A percentile compares a stretch with the other conserved stretches of the same genome.
phyloP scores from a whole-genome alignment of 2,888 invertebrate species.

The Chaitophorus viminalis region DNA sequence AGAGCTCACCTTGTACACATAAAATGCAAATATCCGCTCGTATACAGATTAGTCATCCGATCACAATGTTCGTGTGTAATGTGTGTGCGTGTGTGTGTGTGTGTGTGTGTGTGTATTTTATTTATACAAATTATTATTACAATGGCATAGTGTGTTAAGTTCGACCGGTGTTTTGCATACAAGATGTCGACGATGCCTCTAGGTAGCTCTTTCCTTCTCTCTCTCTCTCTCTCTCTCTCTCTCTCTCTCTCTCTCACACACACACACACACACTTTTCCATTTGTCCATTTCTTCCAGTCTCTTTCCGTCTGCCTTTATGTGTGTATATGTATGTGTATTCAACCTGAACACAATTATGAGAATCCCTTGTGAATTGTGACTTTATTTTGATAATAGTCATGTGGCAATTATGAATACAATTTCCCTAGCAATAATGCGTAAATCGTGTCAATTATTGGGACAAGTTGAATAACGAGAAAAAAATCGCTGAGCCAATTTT shows the following conservation, averaged over 20 bases:
- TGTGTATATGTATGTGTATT: too few relatives aligned
- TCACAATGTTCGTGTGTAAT: background rate
- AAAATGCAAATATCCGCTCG: background rate
- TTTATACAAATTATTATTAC: slow-evolving; percentile 51
- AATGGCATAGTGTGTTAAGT: slow-evolving; percentile 25
- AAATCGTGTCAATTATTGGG: too few relatives aligned
- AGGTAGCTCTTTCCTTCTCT: background rate
- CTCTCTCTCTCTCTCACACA: too few relatives aligned
- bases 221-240: too few relatives aligned
- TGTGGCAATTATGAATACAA: too few relatives aligned
- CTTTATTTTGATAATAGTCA: too few relatives aligned
- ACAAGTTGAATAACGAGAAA: too few relatives aligned
- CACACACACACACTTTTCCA: background rate
- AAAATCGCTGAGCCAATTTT: too few relatives aligned
- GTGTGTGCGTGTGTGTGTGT: background rate
- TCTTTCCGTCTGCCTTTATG: too few relatives aligned
- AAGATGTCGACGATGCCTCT: slow-evolving; percentile 22
- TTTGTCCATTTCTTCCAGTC: background rate
- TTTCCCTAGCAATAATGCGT: too few relatives aligned
- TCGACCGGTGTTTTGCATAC: slow-evolving; percentile 35
- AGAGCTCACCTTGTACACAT: background rate
- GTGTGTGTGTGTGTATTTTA: background rate
- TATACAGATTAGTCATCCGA: slow-evolving; percentile 16
- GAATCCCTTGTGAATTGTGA: too few relatives aligned
- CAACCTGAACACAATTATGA: too few relatives aligned